Base-by-base conservation (phyloP, 2,888 invertebrate genomes). In the Sesia bembeciformis region DNA sequence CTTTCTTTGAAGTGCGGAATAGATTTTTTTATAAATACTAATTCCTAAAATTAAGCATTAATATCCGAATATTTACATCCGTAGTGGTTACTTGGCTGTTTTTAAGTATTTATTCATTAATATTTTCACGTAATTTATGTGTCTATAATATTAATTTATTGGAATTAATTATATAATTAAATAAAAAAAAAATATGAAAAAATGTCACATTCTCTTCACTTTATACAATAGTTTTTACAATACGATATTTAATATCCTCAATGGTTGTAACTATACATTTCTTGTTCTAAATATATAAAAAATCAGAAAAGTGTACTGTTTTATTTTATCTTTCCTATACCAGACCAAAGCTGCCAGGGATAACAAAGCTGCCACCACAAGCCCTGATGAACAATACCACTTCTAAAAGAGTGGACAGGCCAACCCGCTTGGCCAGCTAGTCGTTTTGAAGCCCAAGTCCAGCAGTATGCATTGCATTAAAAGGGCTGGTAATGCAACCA, bases 231-330 rank as follows among this genome's bases (percentile, higher is more conserved):
- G 89, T 85, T 89, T 88, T 88, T 89, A 89, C 87, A 88, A 90
- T 90, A 90, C 82, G 90, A 90, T 90, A 90, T 90, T 86, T 88
- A 89, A 90, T 90, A 90, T 90, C 90, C 86, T 90, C 90, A 81
- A 90, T 90, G 90, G 90, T 90, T 90, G 90, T 90, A 90, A 89
- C 86, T 89, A 90, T 90, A 90, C 90, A 90, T 90, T 90, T 90
- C 90, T 90, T 90, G 90, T 90, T 90, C 90, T 90, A 90, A 90
- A 90, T 90, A 90, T 90, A 90, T 90, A 87, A 87, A 88, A 84
- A 86, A 81, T 78, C 81, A 73, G 72, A 76, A 58, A 55, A 59
- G 62, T 57, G 56, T 65, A 70, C 63, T 53, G 57, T 72, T 74
- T 76, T 71, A 68, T 76, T 76, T 71, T 51, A 53, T 50, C 49